Base-by-base conservation (phyloP, 2,888 invertebrate species). In the Steinernema hermaphroditum region DNA sequence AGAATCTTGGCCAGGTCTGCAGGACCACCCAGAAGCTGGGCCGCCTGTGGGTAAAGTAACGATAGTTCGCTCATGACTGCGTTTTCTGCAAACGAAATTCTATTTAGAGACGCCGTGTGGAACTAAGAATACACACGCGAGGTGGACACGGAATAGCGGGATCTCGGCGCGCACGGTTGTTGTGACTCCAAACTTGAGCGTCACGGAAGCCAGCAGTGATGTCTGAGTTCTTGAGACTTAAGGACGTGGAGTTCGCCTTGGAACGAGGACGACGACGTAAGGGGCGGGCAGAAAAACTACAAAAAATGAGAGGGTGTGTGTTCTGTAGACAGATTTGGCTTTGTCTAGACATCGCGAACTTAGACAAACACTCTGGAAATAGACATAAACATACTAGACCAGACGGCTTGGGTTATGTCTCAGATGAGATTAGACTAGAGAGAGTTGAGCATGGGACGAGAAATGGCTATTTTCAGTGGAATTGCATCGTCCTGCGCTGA, bases 21-120 rank as follows among this genome's bases (percentile, higher is more conserved):
- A 27, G 54, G 54, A 12, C 22, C 37, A 12, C 37, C 54, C 4
- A 54, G 54, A 2, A 54, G 54, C 54, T 22, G 27, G 24, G 54
- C 54, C n/a, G 54, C 54, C 19, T 54, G 54, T 12, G 54, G 54
- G 27, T 54, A 54, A 4, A 54, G 27, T 16, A 54, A 16, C 2
- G 54, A 54, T 22, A 54, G 54, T 27, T 54, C 54, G 54, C 54
- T 54, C 54, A 54, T 54, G 22, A 9, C n/a, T 46, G 46, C n/a
- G 46, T 19, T 8, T 41, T 41, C 43, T 41, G 43, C 43, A 41
- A 41, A 14, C 14, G 43, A 41, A 8, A 41, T 16, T 8, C 9
- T 8, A 12, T 41, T 16, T 9, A 41, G 8, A 41, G 14, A 41
- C 43, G 43, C 43, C 9, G 14, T 41, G 8, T 41, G 14, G 14